phyloP scores from a whole-genome alignment of 2,888 invertebrate genomes.

The Hypomecis punctinalis region DNA sequence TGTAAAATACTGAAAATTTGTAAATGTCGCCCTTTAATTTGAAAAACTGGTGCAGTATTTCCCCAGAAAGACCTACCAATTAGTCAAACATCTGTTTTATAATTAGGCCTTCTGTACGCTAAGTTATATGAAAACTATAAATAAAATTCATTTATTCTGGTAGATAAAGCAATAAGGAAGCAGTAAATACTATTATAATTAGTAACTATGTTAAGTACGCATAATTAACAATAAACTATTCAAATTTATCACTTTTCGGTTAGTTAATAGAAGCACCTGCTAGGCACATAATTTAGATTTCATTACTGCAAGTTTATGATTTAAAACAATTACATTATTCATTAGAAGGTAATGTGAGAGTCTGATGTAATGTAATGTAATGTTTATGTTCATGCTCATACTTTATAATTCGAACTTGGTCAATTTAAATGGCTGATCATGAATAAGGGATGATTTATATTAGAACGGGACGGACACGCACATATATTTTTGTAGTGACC shows the following conservation, averaged over 20 bases:
- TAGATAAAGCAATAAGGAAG: slow-evolving; percentile 21
- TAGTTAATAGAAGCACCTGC: slow-evolving; percentile 16
- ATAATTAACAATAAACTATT: slow-evolving; percentile 18
- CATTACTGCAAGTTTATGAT: slow-evolving; percentile 1
- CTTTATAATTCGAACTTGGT: too few species aligned
- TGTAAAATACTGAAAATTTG: too few species aligned
- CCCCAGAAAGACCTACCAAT: too few species aligned
- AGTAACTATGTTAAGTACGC: slow-evolving; percentile 8
- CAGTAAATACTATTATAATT: slow-evolving; percentile 19
- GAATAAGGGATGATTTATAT: too few species aligned
- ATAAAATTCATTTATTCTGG: slow-evolving; percentile 10
- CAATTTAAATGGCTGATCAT: too few species aligned
- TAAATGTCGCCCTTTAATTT: too few species aligned
- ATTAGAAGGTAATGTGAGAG: neutral
- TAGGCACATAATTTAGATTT: slow-evolving; percentile 17
- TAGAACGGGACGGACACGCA: too few species aligned
- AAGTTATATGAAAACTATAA: slow-evolving; percentile 6
- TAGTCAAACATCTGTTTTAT: too few species aligned
- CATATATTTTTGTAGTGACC: too few species aligned
- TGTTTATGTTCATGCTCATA: too few species aligned
- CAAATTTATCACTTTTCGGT: slow-evolving; percentile 9
- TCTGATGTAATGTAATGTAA: too few species aligned
- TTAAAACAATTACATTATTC: neutral
- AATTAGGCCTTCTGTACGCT: slow-evolving; percentile 8
- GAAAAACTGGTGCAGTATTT: too few species aligned